phyloP scores from a whole-genome alignment of 64 coral and sea anemone genomes.

The Montipora cactus region DNA sequence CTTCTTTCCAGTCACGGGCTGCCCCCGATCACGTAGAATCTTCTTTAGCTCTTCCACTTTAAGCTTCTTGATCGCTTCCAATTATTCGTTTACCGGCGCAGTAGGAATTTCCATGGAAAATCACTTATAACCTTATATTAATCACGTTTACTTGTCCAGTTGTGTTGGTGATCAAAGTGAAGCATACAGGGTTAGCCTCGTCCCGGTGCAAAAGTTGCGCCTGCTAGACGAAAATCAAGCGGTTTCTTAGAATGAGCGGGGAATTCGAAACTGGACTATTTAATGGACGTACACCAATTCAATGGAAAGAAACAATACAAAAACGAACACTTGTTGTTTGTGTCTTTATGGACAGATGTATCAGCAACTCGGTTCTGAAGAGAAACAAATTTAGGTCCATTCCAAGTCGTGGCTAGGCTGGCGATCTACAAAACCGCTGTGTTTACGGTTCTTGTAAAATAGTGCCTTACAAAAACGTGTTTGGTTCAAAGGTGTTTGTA shows the following conservation, averaged over 20 bases:
- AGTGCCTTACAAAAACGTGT: too few species aligned
- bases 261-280: neutral
- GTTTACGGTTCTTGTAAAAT: too few species aligned
- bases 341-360: too few species aligned
- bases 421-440: too few species aligned
- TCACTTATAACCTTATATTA: neutral
- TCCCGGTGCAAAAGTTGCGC: conserved; percentile 1
- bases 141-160: neutral
- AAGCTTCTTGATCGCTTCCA: neutral
- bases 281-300: too few species aligned
- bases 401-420: too few species aligned
- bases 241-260: too few species aligned
- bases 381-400: too few species aligned
- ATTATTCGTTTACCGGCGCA: neutral
- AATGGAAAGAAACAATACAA: too few species aligned
- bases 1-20: conserved; percentile 29
- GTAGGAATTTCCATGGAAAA: conserved; percentile 7
- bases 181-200: conserved; percentile 3
- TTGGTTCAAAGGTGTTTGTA: too few species aligned
- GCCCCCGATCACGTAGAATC: conserved; percentile 47
- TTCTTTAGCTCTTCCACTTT: conserved; percentile 62
- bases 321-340: too few species aligned
- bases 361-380: too few species aligned
- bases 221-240: conserved; percentile 14
- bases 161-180: neutral